These are phyloP conservation scores for Sebastes iracundus DNA, from an alignment of 2,797 vertebrate species.

Conservation along the genomic window DNA sequence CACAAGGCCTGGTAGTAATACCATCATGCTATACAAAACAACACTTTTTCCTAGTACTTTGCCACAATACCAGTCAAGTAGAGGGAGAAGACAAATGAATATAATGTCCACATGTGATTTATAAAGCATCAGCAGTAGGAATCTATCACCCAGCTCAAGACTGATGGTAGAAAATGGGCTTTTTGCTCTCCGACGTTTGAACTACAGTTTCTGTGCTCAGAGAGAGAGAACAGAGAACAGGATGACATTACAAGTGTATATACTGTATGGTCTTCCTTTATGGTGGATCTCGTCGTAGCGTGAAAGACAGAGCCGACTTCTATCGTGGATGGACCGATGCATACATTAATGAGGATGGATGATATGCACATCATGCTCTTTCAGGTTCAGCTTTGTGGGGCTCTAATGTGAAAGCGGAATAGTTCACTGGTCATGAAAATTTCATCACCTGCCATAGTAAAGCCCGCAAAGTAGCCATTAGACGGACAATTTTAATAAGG, in stretches of 20 bases:
- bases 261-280: slow-evolving; percentile 11
- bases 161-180: slow-evolving; percentile 8
- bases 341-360: slow-evolving; percentile 72
- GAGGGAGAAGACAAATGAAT: slow-evolving; percentile 25
- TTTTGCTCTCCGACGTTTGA: slow-evolving; percentile 21
- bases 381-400: slow-evolving; percentile 53
- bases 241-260: slow-evolving; percentile 40
- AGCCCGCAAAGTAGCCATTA: slow-evolving; percentile 69
- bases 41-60: not conserved
- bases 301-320: slow-evolving; percentile 32
- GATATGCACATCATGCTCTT: slow-evolving; percentile 57
- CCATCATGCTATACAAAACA: not conserved
- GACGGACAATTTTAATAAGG: slow-evolving; percentile 61
- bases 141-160: slow-evolving; percentile 26
- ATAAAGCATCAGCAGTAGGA: slow-evolving; percentile 23
- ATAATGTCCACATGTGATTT: slow-evolving; percentile 21
- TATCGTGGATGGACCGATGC: slow-evolving; percentile 42
- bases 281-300: slow-evolving; percentile 11
- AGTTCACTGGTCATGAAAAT: slow-evolving; percentile 71
- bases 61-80: not conserved
- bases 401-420: slow-evolving; percentile 63
- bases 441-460: slow-evolving; percentile 60
- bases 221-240: slow-evolving; percentile 23
- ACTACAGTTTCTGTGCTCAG: not conserved
- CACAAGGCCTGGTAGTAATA: not conserved